Base-by-base conservation (phyloP, 30 jellyfish, hydroid and myxozoan species). In the Aurelia aurita region DNA sequence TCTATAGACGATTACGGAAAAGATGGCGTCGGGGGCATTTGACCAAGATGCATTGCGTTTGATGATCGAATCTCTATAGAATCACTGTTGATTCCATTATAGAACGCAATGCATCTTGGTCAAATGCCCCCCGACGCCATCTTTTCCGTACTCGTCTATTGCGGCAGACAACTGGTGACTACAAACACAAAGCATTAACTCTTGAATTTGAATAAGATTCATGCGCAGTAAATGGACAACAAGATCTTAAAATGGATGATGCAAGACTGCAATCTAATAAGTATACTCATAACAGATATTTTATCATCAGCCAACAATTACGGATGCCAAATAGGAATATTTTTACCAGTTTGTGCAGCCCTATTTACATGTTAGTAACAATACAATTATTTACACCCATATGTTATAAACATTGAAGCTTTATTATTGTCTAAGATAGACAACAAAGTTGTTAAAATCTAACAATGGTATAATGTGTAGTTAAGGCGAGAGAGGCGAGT, bases 321-420 rank as follows among this genome's bases (percentile, higher is more conserved):
- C 49, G 73, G 73, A 61, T 39, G 73, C 73, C 82, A 34, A 21
- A 72, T 72, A 23, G 71, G 39, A 72, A 72, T 72, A 72, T 45
- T 46, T 20, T 39, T 39, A 49, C 60, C 87, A 81, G 91, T 68
- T 83, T 83, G 86, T 83, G 93, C 93, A 70, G 72, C 86, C 87
- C 93, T 66, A 69, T 83, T 6, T 83, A 83, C 93, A 83, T 47
- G 53, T 66, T 31, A 60, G 35, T 83, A 58, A 15, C 58, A 69
- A 54, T 71, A 71, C 43, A 7, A 26, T 43, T 83, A 83, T 83
- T 51, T 83, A 83, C 93, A 83, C 93, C 93, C 87, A 14, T 22
- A 80, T 68, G 35, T 69, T 57, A 83, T 83, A 70, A 35, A 80
- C 65, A 80, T 29, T 43, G 27, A 39, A 39, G 51, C 51, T 39